Percentiles rank a stretch among this genome's conserved stretches.
These are phyloP conservation scores for Oreochromis mossambicus DNA, from an alignment of 2,797 vertebrate species.

Conservation along the genomic window DNA sequence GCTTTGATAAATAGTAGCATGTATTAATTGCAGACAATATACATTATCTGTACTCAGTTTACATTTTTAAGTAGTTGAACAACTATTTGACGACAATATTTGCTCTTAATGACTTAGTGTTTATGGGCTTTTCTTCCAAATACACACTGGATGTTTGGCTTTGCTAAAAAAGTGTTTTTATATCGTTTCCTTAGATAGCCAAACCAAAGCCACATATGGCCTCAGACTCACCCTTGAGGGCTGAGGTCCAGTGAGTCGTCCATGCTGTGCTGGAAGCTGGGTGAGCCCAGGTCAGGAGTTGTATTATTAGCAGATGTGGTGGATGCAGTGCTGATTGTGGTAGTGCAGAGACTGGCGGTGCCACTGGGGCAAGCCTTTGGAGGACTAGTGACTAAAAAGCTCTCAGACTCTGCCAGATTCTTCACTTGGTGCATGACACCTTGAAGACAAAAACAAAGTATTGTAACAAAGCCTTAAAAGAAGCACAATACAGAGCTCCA, in stretches of 20 bases:
- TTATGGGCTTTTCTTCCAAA: not conserved
- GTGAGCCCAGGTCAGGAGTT: conserved; percentile 89
- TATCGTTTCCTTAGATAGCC: not conserved
- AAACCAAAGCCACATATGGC: not conserved
- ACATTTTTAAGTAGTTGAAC: not conserved
- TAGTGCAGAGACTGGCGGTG: conserved; percentile 86
- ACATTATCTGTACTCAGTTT: not conserved
- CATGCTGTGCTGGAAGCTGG: conserved; percentile 95
- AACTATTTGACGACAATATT: not conserved
- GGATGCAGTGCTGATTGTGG: conserved; percentile 89
- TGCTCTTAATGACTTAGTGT: not conserved
- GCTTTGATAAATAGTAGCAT: not conserved
- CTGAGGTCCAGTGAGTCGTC: conserved; percentile 98
- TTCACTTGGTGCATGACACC: conserved; percentile 99
- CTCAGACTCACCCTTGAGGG: conserved; percentile 89
- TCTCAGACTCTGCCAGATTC: conserved; percentile 94
- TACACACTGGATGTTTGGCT: not conserved
- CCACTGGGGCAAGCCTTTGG: conserved; percentile 95
- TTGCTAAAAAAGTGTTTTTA: not conserved
- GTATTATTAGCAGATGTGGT: conserved; percentile 86
- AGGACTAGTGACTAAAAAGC: conserved; percentile 90
- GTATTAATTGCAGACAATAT: not conserved
- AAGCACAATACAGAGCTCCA: not conserved
- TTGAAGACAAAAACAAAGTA: conserved; percentile 33
- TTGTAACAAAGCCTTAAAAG: not conserved